Conservation (phyloP, 2,113 vertebrate species). For the Indri indri region DNA sequence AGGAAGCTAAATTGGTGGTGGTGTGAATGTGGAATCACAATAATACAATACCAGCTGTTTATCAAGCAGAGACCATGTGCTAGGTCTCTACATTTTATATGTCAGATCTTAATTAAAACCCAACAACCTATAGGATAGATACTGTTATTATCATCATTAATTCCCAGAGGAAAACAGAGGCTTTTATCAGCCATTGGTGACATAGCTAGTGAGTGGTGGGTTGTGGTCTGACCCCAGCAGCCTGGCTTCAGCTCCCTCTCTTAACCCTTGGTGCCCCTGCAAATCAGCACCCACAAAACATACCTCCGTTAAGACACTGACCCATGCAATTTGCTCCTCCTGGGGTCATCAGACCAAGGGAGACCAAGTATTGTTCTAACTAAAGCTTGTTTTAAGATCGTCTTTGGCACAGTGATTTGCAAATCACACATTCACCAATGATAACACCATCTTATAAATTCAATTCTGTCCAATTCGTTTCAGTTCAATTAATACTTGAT, state of each 20-base stretch:
- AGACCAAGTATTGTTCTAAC: too few relatives aligned
- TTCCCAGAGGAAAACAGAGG: not conserved
- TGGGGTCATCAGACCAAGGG: not conserved
- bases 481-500: not conserved
- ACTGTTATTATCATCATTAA: not conserved
- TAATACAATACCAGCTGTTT: not conserved
- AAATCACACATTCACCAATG: not conserved
- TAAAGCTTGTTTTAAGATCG: not conserved
- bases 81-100: too few relatives aligned
- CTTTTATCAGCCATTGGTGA: not conserved
- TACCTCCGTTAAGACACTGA: not conserved
- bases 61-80: not conserved
- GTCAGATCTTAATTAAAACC: not conserved
- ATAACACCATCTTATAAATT: not conserved
- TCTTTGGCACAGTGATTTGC: not conserved
- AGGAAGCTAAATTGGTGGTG: not conserved
- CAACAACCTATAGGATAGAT: not conserved
- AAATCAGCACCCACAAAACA: accelerated
- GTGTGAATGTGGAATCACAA: accelerated
- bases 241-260: not conserved
- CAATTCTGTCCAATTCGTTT: not conserved
- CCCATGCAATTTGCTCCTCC: not conserved
- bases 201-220: not conserved
- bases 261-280: not conserved
- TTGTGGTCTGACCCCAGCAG: not conserved